phyloP scores from a whole-genome alignment of 2,888 invertebrate species.

The Pterostichus niger region DNA sequence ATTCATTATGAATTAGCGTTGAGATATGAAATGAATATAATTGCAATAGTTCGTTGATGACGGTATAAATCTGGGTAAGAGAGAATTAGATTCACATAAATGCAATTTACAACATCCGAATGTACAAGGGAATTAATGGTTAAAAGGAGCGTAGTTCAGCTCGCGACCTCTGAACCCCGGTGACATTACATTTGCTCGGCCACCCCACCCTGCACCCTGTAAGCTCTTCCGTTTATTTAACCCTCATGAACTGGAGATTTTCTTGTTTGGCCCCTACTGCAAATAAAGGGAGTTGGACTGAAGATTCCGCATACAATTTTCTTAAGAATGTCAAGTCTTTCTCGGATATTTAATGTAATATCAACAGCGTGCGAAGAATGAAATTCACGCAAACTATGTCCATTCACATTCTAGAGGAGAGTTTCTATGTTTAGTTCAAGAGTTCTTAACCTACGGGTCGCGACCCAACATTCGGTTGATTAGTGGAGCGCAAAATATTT shows the following conservation, averaged over 20 bases:
- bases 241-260: background rate
- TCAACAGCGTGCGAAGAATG: background rate
- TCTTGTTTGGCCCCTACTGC: background rate
- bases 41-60: background rate
- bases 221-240: background rate
- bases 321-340: background rate
- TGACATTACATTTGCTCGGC: background rate
- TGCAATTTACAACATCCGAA: background rate
- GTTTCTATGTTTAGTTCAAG: too few species aligned
- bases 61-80: background rate
- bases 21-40: background rate
- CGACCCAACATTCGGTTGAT: too few species aligned
- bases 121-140: slow-evolving; percentile 1
- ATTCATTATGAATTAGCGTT: too few species aligned
- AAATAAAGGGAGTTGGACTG: background rate
- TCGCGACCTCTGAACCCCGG: background rate
- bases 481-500: too few species aligned
- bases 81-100: slow-evolving; percentile 4
- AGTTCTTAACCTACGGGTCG: too few species aligned
- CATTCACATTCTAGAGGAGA: too few species aligned
- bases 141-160: background rate
- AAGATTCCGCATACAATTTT: background rate
- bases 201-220: background rate
- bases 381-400: too few species aligned
- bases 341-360: background rate